A percentile compares a stretch with the other conserved stretches of the same genome.
phyloP scores from a whole-genome alignment of 2,113 vertebrate species.

The Lonchura striata region DNA sequence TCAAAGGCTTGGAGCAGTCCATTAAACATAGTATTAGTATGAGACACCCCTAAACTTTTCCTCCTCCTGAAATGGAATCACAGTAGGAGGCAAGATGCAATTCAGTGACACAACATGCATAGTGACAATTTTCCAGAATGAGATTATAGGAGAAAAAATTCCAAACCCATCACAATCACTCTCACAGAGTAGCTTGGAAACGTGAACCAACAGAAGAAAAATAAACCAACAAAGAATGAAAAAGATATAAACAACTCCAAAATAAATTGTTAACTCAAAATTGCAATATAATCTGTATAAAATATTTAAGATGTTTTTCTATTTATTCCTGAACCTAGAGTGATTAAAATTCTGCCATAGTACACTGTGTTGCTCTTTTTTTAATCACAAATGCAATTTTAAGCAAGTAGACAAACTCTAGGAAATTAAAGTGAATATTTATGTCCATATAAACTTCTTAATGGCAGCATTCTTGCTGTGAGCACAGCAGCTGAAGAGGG shows the following conservation, averaged over 20 bases:
- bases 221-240: not conserved
- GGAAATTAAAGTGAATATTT: conserved; percentile 69
- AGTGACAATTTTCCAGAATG: not conserved
- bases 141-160: not conserved
- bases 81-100: not conserved
- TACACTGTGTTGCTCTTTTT: conserved; percentile 10
- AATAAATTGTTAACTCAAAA: conserved; percentile 45
- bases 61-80: not conserved
- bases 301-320: conserved; percentile 57
- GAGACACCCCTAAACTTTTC: not conserved
- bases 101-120: not conserved
- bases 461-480: conserved; percentile 48
- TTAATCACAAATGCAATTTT: conserved; percentile 64
- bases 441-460: conserved; percentile 64
- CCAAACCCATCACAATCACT: not conserved
- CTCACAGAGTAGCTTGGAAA: not conserved
- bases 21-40: not conserved
- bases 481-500: conserved; percentile 58
- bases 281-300: conserved; percentile 41
- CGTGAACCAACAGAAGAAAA: not conserved
- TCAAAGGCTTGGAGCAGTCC: not conserved
- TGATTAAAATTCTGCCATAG: conserved; percentile 46
- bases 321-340: conserved; percentile 18
- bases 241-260: conserved; percentile 15
- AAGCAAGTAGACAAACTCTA: conserved; percentile 61